A percentile compares a stretch with the other conserved stretches of the same genome.
These are phyloP conservation scores for Dolichomitus sp. DNA, from an alignment of 2,888 invertebrate genomes.

Conservation along the genomic window DNA sequence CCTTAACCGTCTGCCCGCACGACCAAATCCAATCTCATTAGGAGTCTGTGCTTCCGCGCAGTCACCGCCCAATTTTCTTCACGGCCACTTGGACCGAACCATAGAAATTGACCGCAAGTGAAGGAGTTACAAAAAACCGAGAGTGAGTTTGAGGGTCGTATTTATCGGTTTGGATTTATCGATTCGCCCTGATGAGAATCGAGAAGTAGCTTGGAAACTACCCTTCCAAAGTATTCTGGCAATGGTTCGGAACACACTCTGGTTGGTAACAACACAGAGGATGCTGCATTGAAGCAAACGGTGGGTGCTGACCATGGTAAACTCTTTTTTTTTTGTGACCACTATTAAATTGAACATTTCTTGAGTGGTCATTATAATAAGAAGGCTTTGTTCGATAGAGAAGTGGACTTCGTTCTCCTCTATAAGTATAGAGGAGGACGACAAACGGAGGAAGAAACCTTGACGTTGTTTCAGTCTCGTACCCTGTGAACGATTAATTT, in stretches of 20 bases:
- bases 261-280: slow-evolving; percentile 42
- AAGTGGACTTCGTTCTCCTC: not conserved
- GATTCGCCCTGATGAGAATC: slow-evolving; percentile 56
- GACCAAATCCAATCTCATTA: slow-evolving; percentile 61
- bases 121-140: slow-evolving; percentile 14
- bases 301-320: slow-evolving; percentile 34
- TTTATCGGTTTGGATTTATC: slow-evolving; percentile 56
- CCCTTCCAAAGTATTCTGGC: slow-evolving; percentile 57
- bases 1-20: slow-evolving; percentile 15
- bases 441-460: not conserved
- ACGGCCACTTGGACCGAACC: slow-evolving; percentile 47
- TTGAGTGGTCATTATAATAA: slow-evolving; percentile 29
- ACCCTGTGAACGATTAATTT: slow-evolving; percentile 78
- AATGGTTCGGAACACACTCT: slow-evolving; percentile 50
- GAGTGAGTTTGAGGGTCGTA: slow-evolving; percentile 41
- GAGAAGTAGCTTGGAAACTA: slow-evolving; percentile 35
- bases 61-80: slow-evolving; percentile 49
- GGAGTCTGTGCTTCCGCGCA: slow-evolving; percentile 14
- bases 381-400: not conserved
- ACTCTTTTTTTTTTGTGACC: slow-evolving; percentile 20
- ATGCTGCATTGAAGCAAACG: slow-evolving; percentile 7
- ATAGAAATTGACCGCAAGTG: slow-evolving; percentile 13
- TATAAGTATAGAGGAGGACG: not conserved
- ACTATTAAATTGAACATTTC: slow-evolving; percentile 43
- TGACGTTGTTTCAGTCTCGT: not conserved